Conservation (phyloP, 2,888 invertebrate genomes). For the Polydrusus tereticollis region DNA sequence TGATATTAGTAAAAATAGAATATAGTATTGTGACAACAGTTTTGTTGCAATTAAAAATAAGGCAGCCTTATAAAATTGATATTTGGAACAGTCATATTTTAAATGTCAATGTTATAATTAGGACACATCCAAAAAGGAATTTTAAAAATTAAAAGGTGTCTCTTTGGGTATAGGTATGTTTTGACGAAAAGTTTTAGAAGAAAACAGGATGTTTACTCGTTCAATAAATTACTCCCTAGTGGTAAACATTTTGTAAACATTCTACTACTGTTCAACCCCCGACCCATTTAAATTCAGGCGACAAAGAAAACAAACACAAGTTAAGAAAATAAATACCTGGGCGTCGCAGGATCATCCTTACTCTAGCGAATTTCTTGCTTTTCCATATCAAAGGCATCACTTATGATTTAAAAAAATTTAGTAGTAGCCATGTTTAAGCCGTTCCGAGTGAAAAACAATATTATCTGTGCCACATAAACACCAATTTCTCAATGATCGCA, state of each 20-base stretch:
- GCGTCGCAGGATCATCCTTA: slow-evolving; percentile 63
- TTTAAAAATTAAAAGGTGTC: neutral
- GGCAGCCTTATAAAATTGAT: slow-evolving; percentile 14
- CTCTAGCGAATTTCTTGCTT: slow-evolving; percentile 27
- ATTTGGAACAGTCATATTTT: slow-evolving; percentile 31
- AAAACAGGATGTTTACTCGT: slow-evolving; percentile 3
- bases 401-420: slow-evolving; percentile 54
- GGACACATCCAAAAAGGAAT: slow-evolving; percentile 11
- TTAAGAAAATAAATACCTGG: slow-evolving; percentile 60
- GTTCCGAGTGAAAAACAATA: slow-evolving; percentile 57
- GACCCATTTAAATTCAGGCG: slow-evolving; percentile 50
- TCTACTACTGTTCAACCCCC: slow-evolving; percentile 12
- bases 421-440: slow-evolving; percentile 66
- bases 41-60: slow-evolving; percentile 14
- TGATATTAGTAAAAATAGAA: slow-evolving; percentile 12
- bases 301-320: slow-evolving; percentile 37
- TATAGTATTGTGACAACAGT: slow-evolving; percentile 18
- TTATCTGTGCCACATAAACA: slow-evolving; percentile 48
- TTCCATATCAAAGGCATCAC: slow-evolving; percentile 38
- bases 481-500: slow-evolving; percentile 28
- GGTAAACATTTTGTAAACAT: slow-evolving; percentile 38
- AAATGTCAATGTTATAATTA: slow-evolving; percentile 41
- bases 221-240: slow-evolving; percentile 2
- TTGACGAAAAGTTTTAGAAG: neutral
- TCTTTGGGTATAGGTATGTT: neutral